Percentiles rank a stretch among this genome's conserved stretches.
Conservation (phyloP, 2,888 invertebrate genomes). For the Heliothis peltigera region DNA sequence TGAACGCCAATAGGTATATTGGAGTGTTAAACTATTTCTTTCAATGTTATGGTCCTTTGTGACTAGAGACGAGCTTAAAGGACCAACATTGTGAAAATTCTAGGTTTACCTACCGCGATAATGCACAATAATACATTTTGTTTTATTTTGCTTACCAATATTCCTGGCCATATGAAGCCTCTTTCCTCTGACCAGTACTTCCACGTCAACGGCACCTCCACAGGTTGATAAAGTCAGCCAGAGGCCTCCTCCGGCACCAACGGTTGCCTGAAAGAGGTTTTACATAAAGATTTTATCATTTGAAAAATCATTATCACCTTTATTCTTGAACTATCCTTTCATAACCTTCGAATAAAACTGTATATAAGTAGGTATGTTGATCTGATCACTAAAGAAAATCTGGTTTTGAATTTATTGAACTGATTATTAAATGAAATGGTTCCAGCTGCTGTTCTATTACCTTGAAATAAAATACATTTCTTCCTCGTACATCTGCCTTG, state of each 20-base stretch:
- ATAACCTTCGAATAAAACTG: too few relatives aligned
- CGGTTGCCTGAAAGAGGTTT: conserved; percentile 69
- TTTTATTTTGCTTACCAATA: conserved; percentile 72
- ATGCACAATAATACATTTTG: not conserved
- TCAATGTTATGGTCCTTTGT: not conserved
- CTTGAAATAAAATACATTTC: conserved; percentile 83
- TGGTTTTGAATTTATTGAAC: too few relatives aligned
- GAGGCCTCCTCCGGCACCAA: conserved; percentile 75
- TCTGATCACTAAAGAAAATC: too few relatives aligned
- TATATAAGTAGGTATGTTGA: too few relatives aligned
- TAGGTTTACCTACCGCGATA: too few relatives aligned
- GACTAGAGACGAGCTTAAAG: not conserved
- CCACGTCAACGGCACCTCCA: conserved; percentile 82
- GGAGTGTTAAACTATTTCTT: not conserved
- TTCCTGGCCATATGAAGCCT: conserved; percentile 75
- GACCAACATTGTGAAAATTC: not conserved
- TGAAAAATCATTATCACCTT: too few relatives aligned
- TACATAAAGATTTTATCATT: not conserved
- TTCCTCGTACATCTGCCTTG: conserved; percentile 77
- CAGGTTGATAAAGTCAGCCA: conserved; percentile 82
- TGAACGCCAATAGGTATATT: too few relatives aligned
- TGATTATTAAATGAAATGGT: too few relatives aligned
- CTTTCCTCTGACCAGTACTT: conserved; percentile 81
- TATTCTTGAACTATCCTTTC: too few relatives aligned
- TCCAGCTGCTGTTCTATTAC: conserved; percentile 59